phyloP scores from a whole-genome alignment of 2,888 invertebrate genomes.

The Charanyca ferruginea region DNA sequence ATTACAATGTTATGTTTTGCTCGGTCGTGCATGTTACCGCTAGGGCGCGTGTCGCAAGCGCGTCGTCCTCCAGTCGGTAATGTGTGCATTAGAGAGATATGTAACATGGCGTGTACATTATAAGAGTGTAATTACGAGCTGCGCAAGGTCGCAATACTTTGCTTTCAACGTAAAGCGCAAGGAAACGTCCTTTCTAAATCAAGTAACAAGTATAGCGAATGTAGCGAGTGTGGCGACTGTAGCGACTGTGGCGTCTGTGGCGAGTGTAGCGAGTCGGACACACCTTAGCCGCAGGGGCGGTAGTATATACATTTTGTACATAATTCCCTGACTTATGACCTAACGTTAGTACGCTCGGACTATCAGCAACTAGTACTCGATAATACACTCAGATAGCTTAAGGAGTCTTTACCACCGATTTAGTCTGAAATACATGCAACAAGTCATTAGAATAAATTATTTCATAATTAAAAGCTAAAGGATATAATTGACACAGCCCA shows the following conservation, averaged over 20 bases:
- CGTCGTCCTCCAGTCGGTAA: conserved; percentile 18
- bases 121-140: conserved; percentile 28
- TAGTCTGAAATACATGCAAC: neutral
- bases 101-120: conserved; percentile 9
- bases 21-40: too few relatives aligned
- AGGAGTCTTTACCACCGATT: neutral
- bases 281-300: too few relatives aligned
- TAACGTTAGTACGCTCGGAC: neutral
- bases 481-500: neutral
- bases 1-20: too few relatives aligned
- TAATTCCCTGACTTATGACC: neutral
- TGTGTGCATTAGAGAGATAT: conserved; percentile 25
- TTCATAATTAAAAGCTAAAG: neutral
- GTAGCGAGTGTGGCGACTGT: too few relatives aligned
- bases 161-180: conserved; percentile 30
- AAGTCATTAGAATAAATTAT: conserved; percentile 2
- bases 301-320: too few relatives aligned
- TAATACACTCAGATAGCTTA: too few relatives aligned
- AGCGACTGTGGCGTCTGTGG: too few relatives aligned
- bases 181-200: conserved; percentile 63
- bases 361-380: neutral
- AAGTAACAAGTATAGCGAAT: conserved; percentile 4
- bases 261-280: too few relatives aligned
- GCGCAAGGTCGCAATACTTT: conserved; percentile 46
- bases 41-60: conserved; percentile 21